These are phyloP conservation scores for Actinopyga echinites DNA, from an alignment of 53 echinoderm and acorn worm species.

Conservation along the genomic window DNA sequence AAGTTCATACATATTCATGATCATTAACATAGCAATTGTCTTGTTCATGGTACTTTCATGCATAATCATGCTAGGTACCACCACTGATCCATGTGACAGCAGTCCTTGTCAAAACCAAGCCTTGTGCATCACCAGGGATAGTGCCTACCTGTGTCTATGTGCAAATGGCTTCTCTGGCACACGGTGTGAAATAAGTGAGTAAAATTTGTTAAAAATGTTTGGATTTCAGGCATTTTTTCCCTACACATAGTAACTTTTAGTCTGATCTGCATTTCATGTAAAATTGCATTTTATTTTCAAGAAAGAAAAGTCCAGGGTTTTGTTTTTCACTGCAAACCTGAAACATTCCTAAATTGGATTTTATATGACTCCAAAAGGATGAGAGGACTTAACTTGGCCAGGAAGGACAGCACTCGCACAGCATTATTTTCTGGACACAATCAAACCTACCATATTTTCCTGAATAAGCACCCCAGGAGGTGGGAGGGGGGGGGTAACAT, in stretches of 20 bases:
- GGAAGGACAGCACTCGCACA: no score
- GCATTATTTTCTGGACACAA: no score
- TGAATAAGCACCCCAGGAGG: no score
- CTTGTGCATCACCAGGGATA: neutral
- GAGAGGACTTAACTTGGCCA: neutral
- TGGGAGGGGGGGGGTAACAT: no score
- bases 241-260: no score
- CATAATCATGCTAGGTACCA: neutral
- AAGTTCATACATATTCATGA: no score
- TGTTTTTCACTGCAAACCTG: no score
- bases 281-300: neutral
- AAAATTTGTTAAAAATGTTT: neutral
- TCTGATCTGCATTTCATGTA: no score
- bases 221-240: no score
- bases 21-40: no score
- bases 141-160: conserved; percentile 18
- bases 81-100: conserved; percentile 35
- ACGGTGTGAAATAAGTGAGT: conserved; percentile 31
- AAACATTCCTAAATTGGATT: neutral
- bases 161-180: conserved; percentile 5
- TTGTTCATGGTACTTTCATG: neutral
- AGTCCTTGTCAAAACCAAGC: conserved; percentile 19
- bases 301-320: no score
- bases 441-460: no score
- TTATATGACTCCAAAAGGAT: neutral